Conservation (phyloP, 1,140 invertebrate species). For the Aphelenchoides fujianensis region DNA sequence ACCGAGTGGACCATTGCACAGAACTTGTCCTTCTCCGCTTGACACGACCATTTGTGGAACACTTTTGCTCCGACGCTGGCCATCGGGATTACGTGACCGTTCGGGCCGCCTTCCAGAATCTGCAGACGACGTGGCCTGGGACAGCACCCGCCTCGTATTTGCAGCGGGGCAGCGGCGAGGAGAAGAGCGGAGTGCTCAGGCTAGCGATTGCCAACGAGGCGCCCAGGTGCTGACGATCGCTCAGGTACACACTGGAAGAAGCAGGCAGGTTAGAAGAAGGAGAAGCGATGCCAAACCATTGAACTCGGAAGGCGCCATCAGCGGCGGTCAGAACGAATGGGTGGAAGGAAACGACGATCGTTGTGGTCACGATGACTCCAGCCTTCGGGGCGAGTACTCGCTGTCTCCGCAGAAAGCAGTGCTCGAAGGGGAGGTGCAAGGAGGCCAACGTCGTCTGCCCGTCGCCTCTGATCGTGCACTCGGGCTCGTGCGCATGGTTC, state of each 20-base stretch:
- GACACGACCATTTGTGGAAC: constrained; percentile 48
- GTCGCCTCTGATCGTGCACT: neutral
- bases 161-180: constrained; percentile 13
- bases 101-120: constrained; percentile 37
- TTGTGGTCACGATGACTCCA: constrained; percentile 20
- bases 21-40: constrained; percentile 26
- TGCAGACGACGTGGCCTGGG: neutral
- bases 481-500: neutral
- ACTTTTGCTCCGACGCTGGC: constrained; percentile 44
- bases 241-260: constrained; percentile 12
- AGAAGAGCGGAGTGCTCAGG: neutral
- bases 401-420: constrained; percentile 5
- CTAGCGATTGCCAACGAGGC: no score
- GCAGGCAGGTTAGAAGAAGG: no score
- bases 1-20: constrained; percentile 43
- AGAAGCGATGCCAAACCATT: no score
- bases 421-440: constrained; percentile 5
- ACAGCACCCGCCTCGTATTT: constrained; percentile 14
- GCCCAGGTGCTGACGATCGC: constrained; percentile 8
- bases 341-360: constrained; percentile 18
- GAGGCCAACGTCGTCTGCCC: constrained; percentile 1
- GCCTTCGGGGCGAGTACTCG: neutral
- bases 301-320: constrained; percentile 23
- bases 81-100: constrained; percentile 34
- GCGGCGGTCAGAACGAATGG: constrained; percentile 28